A percentile compares a stretch with the other conserved stretches of the same genome.
phyloP scores from a whole-genome alignment of 2,797 vertebrate genomes.

The Sphenopsis melanotis region DNA sequence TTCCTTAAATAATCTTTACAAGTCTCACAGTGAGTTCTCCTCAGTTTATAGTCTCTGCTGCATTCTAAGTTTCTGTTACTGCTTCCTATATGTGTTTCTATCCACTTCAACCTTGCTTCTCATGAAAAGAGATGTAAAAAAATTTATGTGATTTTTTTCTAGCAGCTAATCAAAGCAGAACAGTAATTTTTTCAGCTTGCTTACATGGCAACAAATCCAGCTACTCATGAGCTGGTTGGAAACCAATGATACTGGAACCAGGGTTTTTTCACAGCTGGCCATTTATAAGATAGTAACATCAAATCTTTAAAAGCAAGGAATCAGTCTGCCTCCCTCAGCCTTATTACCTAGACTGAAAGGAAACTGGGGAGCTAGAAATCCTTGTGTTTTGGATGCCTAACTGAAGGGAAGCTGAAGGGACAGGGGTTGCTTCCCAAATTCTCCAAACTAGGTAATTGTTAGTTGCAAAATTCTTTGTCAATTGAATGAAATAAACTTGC shows the following conservation, averaged over 20 bases:
- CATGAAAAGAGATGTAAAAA: neutral
- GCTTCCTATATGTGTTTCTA: neutral
- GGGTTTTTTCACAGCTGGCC: neutral
- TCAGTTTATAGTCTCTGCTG: neutral
- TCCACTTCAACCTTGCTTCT: neutral
- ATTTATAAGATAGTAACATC: neutral
- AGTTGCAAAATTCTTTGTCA: neutral
- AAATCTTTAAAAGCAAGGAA: neutral
- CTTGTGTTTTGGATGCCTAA: neutral
- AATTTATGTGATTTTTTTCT: fast-evolving
- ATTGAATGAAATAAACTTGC: neutral
- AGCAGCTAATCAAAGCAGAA: neutral
- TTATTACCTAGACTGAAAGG: neutral
- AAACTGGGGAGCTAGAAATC: neutral
- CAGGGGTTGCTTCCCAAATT: neutral
- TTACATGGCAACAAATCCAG: neutral
- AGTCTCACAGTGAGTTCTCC: neutral
- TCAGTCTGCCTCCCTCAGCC: neutral
- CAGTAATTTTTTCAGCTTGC: neutral
- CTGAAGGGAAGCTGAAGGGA: neutral
- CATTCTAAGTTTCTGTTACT: neutral
- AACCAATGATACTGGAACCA: neutral
- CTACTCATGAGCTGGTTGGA: neutral
- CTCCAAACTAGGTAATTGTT: neutral
- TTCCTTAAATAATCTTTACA: slow-evolving; percentile 16